phyloP scores from a whole-genome alignment of 92 coral and sea anemone species.

The Phenganax stokvisi region DNA sequence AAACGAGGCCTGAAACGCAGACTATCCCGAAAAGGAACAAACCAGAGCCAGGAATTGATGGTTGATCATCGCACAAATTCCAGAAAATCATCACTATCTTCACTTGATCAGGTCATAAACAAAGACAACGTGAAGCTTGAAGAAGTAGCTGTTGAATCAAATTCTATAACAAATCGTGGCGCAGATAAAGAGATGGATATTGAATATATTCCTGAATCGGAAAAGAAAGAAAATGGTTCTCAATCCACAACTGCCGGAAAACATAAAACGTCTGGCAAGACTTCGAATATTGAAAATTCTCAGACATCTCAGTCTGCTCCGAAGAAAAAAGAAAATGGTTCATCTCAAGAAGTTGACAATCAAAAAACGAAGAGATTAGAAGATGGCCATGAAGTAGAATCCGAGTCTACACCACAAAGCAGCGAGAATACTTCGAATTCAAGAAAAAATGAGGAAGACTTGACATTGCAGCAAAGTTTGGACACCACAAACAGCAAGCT shows the following conservation, averaged over 20 bases:
- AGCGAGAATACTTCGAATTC: no score
- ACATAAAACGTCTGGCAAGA: neutral
- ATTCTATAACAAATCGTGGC: neutral
- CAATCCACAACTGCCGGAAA: neutral
- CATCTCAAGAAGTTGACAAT: neutral
- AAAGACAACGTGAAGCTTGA: neutral
- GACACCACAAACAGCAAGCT: no score
- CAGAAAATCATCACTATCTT: neutral
- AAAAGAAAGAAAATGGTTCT: neutral
- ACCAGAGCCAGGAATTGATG: neutral
- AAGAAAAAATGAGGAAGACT: no score
- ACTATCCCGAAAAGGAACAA: constrained; percentile 2
- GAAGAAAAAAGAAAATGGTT: neutral
- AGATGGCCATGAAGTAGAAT: neutral
- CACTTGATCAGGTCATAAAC: neutral
- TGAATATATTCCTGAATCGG: neutral
- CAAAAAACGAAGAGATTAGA: neutral
- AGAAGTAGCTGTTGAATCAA: neutral
- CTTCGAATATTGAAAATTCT: neutral
- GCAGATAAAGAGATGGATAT: neutral
- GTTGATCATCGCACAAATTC: neutral
- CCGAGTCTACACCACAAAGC: neutral
- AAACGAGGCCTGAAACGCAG: constrained; percentile 16
- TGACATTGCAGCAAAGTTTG: no score
- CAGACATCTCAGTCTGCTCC: neutral